A percentile compares a stretch with the other conserved stretches of the same genome.
Evolutionary conservation across 2,113 vertebrate genomes (phyloP).

Genomic region (Sminthopsis crassicaudata): DNA sequence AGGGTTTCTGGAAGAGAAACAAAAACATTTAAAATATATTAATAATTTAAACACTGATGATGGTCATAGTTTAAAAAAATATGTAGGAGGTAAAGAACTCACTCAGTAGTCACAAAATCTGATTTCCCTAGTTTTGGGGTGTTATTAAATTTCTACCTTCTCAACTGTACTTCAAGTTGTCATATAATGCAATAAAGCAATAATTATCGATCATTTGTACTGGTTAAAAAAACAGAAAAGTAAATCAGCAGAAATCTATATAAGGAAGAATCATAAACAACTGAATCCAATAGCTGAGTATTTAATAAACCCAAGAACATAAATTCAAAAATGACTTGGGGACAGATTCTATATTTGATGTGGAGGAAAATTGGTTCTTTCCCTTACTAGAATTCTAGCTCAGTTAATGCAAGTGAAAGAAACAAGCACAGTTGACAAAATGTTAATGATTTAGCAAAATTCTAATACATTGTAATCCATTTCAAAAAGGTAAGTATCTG

Average conservation of each 20-base stretch:
- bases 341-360: background rate
- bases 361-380: background rate
- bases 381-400: background rate
- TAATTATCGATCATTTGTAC: background rate
- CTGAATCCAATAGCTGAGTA: background rate
- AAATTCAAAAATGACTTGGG: background rate
- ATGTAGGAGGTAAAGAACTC: background rate
- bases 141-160: background rate
- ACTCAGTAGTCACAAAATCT: background rate
- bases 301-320: background rate
- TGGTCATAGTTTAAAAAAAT: background rate
- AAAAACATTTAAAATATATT: background rate
- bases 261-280: background rate
- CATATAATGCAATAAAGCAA: background rate
- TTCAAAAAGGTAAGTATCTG: background rate
- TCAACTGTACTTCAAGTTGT: background rate
- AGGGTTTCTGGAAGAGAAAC: constrained; percentile 66
- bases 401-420: background rate
- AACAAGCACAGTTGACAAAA: background rate
- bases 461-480: background rate
- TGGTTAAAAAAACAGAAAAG: background rate
- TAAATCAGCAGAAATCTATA: background rate
- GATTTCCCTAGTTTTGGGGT: background rate
- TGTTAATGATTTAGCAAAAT: background rate
- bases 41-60: background rate